Evolutionary conservation across 1,140 invertebrate genomes (phyloP).

Genomic region (Polyergus mexicanus): DNA sequence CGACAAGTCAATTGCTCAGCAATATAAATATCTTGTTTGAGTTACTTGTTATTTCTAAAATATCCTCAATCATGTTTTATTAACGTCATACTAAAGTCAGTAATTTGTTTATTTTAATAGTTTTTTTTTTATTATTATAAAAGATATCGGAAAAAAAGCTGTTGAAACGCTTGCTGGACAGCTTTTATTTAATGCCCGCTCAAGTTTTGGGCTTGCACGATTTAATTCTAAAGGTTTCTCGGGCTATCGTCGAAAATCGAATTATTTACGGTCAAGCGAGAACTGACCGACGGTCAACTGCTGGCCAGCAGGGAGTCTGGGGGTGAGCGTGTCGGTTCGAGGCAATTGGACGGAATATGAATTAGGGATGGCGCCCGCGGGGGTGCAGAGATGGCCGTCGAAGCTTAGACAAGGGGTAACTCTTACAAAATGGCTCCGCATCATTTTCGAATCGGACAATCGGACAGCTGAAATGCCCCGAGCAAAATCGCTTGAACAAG

Average conservation of each 20-base stretch:
- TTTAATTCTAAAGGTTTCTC: conserved; percentile 60
- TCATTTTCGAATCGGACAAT: conserved; percentile 73
- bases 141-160: background rate
- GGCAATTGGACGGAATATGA: conserved; percentile 76
- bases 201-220: conserved; percentile 70
- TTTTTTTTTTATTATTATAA: background rate
- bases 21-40: too few species aligned
- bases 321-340: conserved; percentile 72
- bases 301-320: conserved; percentile 79
- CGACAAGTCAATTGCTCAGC: background rate
- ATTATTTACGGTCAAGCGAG: conserved; percentile 85
- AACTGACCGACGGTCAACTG: conserved; percentile 84
- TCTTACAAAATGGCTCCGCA: conserved; percentile 81
- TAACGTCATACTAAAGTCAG: background rate
- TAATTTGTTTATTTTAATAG: background rate
- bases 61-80: background rate
- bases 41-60: background rate
- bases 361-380: conserved; percentile 60
- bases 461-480: background rate
- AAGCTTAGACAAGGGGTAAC: conserved; percentile 69
- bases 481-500: conserved; percentile 3
- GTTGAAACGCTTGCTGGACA: background rate
- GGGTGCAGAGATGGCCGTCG: conserved; percentile 70
- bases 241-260: conserved; percentile 69
- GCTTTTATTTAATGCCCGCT: conserved; percentile 65